Evolutionary conservation across 2,888 invertebrate species (phyloP), one percentile per base, ranked within the genome.

Genomic region (Stomorhina lunata): DNA sequence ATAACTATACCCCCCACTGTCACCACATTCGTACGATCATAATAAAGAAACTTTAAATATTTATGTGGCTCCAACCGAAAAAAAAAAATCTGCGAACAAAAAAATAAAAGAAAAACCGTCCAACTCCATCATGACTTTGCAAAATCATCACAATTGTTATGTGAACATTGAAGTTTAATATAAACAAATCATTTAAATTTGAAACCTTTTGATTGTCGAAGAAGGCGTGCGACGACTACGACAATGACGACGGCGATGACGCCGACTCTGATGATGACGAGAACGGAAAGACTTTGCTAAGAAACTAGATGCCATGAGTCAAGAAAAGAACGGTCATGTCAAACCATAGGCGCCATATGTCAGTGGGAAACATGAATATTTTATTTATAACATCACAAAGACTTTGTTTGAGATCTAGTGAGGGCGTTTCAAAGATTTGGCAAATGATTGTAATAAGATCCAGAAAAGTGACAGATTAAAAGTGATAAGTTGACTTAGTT

Each of bases 251-350:
- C 61, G n/a, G n/a, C n/a, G n/a, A n/a, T n/a, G n/a, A n/a, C n/a
- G n/a, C n/a, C n/a, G n/a, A n/a, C n/a, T n/a, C n/a, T n/a, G n/a
- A n/a, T n/a, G n/a, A n/a, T n/a, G n/a, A n/a, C n/a, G n/a, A n/a
- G n/a, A n/a, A n/a, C n/a, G 48, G 32, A 69, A 63, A 68, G 55
- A 22, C 32, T 34, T 55, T 57, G 45, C 17, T 72, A 73, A 66
- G 53, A 69, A 53, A 37, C 43, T n/a, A 61, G 32, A n/a, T 9
- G 10, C 4, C 53, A n/a, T 12, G 53, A 73, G 71, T 81, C 85
- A 81, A 80, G 83, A 78, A 81, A 82, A 85, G 85, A 82, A 84
- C 83, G 81, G 84, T 55, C 75, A 75, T 76, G 79, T 84, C 85
- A 75, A 68, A 79, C 72, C 77, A 77, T 63, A 57, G 77, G 69